phyloP scores from a whole-genome alignment of 2,888 invertebrate genomes.

The Lasioglossum morio region DNA sequence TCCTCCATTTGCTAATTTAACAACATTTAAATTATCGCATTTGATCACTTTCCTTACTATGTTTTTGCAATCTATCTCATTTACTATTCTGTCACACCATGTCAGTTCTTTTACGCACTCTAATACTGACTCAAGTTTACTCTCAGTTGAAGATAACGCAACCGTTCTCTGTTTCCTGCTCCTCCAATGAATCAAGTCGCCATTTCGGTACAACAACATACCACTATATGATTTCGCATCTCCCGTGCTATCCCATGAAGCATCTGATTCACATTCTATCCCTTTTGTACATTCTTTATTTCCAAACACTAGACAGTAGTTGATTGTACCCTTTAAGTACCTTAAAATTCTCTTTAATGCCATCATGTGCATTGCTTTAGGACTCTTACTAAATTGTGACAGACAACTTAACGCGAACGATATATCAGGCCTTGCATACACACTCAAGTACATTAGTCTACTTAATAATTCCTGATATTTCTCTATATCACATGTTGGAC shows the following conservation, averaged over 20 bases:
- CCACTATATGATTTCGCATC: conserved; percentile 34
- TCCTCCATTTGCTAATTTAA: too few relatives aligned
- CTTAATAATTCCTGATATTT: conserved; percentile 17
- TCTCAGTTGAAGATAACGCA: conserved; percentile 15
- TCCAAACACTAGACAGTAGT: background rate
- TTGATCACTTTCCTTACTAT: background rate
- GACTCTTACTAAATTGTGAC: conserved; percentile 28
- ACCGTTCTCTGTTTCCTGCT: conserved; percentile 13
- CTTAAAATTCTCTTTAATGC: conserved; percentile 15
- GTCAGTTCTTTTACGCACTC: conserved; percentile 20
- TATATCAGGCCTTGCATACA: too few relatives aligned
- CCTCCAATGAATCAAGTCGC: conserved; percentile 23
- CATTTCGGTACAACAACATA: conserved; percentile 21
- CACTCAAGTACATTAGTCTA: too few relatives aligned
- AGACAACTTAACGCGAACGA: too few relatives aligned
- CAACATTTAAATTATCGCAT: background rate
- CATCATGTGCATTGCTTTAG: conserved; percentile 10
- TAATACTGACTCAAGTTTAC: conserved; percentile 16
- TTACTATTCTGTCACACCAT: background rate
- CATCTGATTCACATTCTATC: conserved; percentile 21
- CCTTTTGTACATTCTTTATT: background rate
- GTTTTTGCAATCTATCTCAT: background rate
- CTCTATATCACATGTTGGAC: background rate
- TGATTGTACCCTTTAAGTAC: conserved; percentile 8
- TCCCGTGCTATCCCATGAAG: conserved; percentile 25